Evolutionary conservation across 2,888 invertebrate species (phyloP), one percentile per base, ranked within the genome.

Genomic region (Drosophila ochracea): DNA sequence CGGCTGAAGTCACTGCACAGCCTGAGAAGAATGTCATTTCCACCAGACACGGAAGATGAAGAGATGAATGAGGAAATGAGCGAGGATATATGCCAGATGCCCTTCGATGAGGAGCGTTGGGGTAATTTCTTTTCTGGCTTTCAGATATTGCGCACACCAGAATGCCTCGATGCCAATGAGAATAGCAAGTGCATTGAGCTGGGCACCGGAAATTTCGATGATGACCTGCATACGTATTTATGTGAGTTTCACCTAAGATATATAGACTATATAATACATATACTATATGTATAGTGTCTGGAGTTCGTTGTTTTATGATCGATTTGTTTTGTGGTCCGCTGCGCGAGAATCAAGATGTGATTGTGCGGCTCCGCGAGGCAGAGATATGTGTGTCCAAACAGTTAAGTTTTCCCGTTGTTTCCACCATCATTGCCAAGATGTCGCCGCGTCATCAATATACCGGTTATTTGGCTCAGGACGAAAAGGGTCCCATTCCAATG

Each of bases 361-460:
- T 92, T 52, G 81, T 92, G 4, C 79, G 73, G 9, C 54, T 92
- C 49, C 90, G 88, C 2, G 84, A 92, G 47, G 84, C 83, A 4
- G 92, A 91, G 67, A 67, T 90, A 0, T 57, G 66, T 16, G 78
- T 91, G 5, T 88, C 92, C 3, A 79, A 83, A 11, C 83, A 89
- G 31, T 77, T 70, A 30, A 86, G 86, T 0, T 91, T 90, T 66
- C 88, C 91, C 3, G 82, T 92, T 21, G 82, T 82, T 4, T 76
- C 91, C 6, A 91, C 91, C 9, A 60, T 92, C 0, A 80, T 91
- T 41, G 89, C 87, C 4, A 87, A 86, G 41, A 39, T 92, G 2
- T 87, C 91, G 49, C 92, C 93, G 3, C 91, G 92, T 10, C 53
- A 82, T 28, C 92, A 91, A 16, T 92, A 82, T 41, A 92, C 85